Base-by-base conservation (phyloP, 2,888 invertebrate genomes). In the Chrysodeixis includens region DNA sequence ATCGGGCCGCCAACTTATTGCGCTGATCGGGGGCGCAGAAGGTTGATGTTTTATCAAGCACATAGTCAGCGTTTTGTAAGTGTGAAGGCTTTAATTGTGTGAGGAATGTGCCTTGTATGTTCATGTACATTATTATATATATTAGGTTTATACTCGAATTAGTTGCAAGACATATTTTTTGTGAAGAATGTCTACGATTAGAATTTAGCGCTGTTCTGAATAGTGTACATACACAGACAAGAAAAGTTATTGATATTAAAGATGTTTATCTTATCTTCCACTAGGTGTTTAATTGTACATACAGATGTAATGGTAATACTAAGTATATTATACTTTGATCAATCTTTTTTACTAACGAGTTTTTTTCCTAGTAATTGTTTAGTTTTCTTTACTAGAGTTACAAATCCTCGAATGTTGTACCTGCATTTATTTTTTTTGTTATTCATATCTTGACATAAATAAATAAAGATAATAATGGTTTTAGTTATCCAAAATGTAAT, bases 31-130 rank as follows among this genome's bases (percentile, higher is more conserved):
- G 87, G 88, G 85, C 69, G 59, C 64, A 69, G 83, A 88, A 88
- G 81, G 86, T 92, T 93, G 93, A 92, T 93, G 93, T 93, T 90
- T 89, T 92, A 91, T 92, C 91, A 91, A 91, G 87, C 91, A 91
- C 92, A 92, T 89, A 91, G 90, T 92, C 93, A 85, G 86, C 88
- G 88, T 88, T 90, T 71, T 87, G 87, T 85, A 87, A 89, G 89
- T 83, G 88, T 91, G 87, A 89, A 87, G 94, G 93, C 93, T 93
- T 93, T 92, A 92, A 92, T 89, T 90, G 94, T 91, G 95, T 94
- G 93, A 93, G 95, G 95, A 95, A 95, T 95, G 95, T 95, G 95
- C 95, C 95, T 95, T 95, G 95, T 93, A 90, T 92, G 92, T 94
- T 92, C 85, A 92, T 93, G 92, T 87, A 89, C 86, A 86, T 85